phyloP scores from a whole-genome alignment of 2,888 invertebrate species.

The Orthonychiurus folsomi region DNA sequence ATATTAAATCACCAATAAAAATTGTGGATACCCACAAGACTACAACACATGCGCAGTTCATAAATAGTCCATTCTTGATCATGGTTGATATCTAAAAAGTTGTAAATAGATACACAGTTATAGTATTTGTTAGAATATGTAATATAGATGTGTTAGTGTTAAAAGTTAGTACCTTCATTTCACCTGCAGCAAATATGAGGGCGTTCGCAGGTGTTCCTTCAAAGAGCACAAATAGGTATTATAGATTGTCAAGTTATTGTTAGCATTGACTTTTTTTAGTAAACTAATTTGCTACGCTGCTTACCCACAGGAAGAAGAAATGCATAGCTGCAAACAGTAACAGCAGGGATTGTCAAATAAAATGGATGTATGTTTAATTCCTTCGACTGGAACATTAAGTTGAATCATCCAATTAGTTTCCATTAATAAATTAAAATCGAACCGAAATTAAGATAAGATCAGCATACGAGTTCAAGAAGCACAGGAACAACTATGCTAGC shows the following conservation, averaged over 20 bases:
- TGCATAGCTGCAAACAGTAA: conserved; percentile 78
- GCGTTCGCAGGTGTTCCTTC: conserved; percentile 86
- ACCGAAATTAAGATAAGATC: conserved; percentile 12
- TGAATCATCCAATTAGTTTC: conserved; percentile 16
- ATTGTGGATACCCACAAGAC: conserved; percentile 23
- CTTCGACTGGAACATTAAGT: conserved; percentile 52
- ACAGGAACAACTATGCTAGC: conserved; percentile 81
- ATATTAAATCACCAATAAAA: conserved; percentile 25
- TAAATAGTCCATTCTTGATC: conserved; percentile 31
- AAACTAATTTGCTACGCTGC: no score
- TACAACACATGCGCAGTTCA: conserved; percentile 26
- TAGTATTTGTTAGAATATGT: no score
- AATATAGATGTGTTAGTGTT: no score
- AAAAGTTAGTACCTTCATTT: conserved; percentile 28
- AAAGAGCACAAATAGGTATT: background rate
- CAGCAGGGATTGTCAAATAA: conserved; percentile 79
- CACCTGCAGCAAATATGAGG: conserved; percentile 69
- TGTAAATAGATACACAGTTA: no score
- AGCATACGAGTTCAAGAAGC: conserved; percentile 63
- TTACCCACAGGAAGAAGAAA: conserved; percentile 38
- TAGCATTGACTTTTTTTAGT: background rate
- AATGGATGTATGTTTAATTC: conserved; percentile 69
- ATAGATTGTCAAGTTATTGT: background rate
- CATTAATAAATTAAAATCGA: background rate
- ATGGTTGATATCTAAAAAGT: conserved; percentile 15